phyloP scores from a whole-genome alignment of 2,888 invertebrate species.

The Cancer borealis region DNA sequence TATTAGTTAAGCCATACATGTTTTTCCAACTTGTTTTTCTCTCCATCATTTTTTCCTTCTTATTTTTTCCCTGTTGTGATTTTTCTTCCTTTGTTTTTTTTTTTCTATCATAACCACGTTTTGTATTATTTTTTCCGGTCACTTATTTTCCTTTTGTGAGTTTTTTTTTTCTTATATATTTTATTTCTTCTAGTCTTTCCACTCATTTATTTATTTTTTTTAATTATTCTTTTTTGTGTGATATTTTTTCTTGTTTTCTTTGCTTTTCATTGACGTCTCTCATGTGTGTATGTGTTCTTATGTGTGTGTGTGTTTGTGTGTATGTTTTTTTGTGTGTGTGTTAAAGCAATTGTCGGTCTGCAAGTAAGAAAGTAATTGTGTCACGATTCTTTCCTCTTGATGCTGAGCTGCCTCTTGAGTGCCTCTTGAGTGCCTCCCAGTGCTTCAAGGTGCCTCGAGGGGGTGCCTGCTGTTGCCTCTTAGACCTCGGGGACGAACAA shows the following conservation, averaged over 20 bases:
- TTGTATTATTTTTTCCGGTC: background rate
- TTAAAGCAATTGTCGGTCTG: background rate
- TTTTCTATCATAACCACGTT: background rate
- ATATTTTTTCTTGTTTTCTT: background rate
- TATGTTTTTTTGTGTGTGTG: background rate
- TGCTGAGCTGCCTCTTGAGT: background rate
- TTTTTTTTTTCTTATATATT: background rate
- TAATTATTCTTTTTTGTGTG: background rate
- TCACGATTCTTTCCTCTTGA: background rate
- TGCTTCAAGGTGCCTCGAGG: background rate
- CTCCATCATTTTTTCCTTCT: background rate
- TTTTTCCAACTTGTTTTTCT: background rate
- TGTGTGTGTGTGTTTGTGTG: background rate
- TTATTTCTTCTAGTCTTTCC: background rate
- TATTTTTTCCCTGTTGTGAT: background rate
- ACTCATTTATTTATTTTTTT: background rate
- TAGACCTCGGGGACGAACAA: background rate
- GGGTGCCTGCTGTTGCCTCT: background rate
- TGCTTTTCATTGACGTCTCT: too few relatives aligned
- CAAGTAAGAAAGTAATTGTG: too few relatives aligned
- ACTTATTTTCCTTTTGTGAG: background rate
- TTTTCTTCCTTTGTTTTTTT: background rate
- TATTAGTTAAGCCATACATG: background rate
- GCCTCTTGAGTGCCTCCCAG: background rate
- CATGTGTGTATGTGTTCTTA: background rate